Base-by-base conservation (phyloP, 2,888 invertebrate species). In the Dysmachus trigonus region DNA sequence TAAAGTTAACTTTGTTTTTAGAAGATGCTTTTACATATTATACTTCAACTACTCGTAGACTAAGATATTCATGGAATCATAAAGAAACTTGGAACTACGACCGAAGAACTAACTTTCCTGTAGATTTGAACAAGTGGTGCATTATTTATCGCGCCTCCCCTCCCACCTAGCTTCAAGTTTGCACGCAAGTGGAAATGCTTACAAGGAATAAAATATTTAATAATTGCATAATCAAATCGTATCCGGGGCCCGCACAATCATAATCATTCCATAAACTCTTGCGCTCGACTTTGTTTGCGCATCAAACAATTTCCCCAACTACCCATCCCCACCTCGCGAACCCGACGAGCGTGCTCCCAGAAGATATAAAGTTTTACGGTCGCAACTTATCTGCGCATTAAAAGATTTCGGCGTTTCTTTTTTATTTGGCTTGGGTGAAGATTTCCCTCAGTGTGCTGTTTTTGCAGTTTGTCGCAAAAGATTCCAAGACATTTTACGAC, bases 241-340 rank as follows among this genome's bases (percentile, higher is more conserved):
- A 33, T 76, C 38, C 76, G 35, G 73, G 38, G 18, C 76, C 38
- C 35, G 15, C 33, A 76, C 22, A 41, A 22, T 76, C 8, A 38
- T 76, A 35, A 76, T 76, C 76, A 76, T 38, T 76, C 38, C 22
- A 38, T 35, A 76, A 41, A 22, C n/a, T 73, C 62, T 62, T 76
- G 76, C 76, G 22, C 38, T 38, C 76, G 33, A 76, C 76, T 18
- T 35, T 76, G 35, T 33, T 76, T 76, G 41, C 38, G 38, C 76
- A 76, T 76, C 76, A 76, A 76, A 76, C 76, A 76, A 33, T 76
- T 76, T 76, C 76, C 33, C 76, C 76, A 76, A 76, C 22, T 18
- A 35, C 2, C 27, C 27, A 27, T 22, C 18, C 27, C 6, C 27
- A 27, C 27, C 62, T 6, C n/a, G 51, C 51, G 38, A 47, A 47